phyloP scores from a whole-genome alignment of 2,113 vertebrate species.

The Malurus melanocephalus region DNA sequence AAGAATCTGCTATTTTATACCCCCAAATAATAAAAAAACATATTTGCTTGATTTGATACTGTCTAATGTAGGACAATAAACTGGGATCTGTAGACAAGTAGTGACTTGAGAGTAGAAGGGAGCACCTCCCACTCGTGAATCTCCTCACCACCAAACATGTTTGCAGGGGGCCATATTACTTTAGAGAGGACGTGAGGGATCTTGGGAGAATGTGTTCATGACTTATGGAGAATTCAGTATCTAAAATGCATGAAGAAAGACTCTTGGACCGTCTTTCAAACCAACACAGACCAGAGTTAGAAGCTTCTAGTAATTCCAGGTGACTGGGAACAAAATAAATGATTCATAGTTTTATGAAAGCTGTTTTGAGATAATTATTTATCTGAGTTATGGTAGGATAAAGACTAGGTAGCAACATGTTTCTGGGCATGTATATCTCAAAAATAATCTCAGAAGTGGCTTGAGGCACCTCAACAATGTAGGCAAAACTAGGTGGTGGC shows the following conservation, averaged over 20 bases:
- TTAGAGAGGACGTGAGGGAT: not conserved
- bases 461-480: not conserved
- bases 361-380: not conserved
- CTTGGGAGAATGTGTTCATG: not conserved
- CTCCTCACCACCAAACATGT: not conserved
- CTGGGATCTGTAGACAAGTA: not conserved
- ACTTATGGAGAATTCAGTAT: not conserved
- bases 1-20: not conserved
- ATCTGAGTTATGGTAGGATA: not conserved
- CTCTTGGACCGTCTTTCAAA: not conserved
- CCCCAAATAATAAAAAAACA: not conserved
- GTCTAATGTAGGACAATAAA: not conserved
- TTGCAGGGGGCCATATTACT: not conserved
- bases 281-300: not conserved
- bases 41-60: not conserved
- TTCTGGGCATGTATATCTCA: not conserved
- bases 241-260: not conserved
- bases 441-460: not conserved
- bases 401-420: not conserved
- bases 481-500: not conserved
- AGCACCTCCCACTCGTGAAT: not conserved
- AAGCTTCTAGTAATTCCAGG: not conserved
- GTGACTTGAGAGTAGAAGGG: not conserved
- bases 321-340: not conserved
- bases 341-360: not conserved